A percentile compares a stretch with the other conserved stretches of the same genome.
phyloP scores from a whole-genome alignment of 2,888 invertebrate species.

The Toxonevra muliebris region DNA sequence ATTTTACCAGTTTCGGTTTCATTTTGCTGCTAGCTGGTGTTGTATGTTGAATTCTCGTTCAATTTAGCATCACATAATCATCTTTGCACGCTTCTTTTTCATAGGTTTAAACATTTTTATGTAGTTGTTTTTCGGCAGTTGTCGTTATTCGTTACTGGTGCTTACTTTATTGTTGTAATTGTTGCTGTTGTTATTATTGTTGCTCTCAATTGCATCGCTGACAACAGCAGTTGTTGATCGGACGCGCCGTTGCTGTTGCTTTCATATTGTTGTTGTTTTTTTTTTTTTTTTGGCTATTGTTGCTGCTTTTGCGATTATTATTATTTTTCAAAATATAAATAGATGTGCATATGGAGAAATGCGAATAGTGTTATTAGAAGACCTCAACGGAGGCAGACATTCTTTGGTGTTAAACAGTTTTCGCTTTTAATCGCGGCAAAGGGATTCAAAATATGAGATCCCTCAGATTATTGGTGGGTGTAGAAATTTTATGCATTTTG shows the following conservation, averaged over 20 bases:
- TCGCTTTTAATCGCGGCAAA: conserved; percentile 58
- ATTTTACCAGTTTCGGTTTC: neutral
- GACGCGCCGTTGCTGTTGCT: conserved; percentile 15
- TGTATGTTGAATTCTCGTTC: neutral
- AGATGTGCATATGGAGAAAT: conserved; percentile 61
- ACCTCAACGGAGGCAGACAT: conserved; percentile 62
- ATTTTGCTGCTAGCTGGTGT: neutral
- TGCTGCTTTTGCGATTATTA: conserved; percentile 18
- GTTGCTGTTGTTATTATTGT: conserved; percentile 15
- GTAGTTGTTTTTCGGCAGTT: conserved; percentile 11
- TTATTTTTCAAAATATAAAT: conserved; percentile 62
- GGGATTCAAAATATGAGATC: conserved; percentile 64
- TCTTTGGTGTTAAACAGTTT: conserved; percentile 52
- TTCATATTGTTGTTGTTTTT: conserved; percentile 6
- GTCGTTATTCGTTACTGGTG: conserved; percentile 7
- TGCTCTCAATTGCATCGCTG: conserved; percentile 1
- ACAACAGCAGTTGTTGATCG: too few species aligned
- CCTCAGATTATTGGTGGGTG: conserved; percentile 65
- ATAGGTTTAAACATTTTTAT: conserved; percentile 6
- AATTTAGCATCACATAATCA: conserved; percentile 9
- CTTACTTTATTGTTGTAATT: conserved; percentile 3
- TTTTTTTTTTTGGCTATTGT: neutral
- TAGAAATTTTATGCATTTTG: neutral
- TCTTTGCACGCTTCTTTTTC: conserved; percentile 16
- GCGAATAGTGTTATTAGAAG: conserved; percentile 64